Conservation (phyloP, 2,113 vertebrate genomes). For the Empidonax traillii region DNA sequence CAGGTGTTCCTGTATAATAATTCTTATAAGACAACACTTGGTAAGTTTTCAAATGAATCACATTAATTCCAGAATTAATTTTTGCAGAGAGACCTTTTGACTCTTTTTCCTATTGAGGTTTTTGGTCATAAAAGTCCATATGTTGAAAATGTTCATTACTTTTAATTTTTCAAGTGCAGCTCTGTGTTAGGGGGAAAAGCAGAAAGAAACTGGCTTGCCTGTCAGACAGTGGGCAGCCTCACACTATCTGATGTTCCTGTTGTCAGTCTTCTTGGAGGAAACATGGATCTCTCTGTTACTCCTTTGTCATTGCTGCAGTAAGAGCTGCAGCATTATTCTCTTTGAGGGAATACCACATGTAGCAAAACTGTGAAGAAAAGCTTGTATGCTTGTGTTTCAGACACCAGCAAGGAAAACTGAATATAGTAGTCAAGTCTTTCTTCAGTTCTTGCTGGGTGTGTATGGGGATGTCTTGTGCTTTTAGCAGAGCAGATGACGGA, state of each 20-base stretch:
- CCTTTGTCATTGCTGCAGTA: neutral
- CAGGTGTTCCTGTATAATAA: neutral
- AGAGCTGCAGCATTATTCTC: neutral
- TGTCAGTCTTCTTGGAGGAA: neutral
- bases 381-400: neutral
- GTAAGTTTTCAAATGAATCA: constrained; percentile 18
- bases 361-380: neutral
- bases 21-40: neutral
- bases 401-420: neutral
- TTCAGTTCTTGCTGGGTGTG: neutral
- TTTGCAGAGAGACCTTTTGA: neutral
- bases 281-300: neutral
- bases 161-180: neutral
- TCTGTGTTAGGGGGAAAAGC: neutral
- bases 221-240: neutral
- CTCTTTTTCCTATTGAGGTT: neutral
- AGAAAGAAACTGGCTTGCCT: neutral
- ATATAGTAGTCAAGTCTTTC: neutral
- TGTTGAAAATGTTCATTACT: constrained; percentile 3
- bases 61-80: neutral
- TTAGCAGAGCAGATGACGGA: neutral
- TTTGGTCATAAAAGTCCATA: constrained; percentile 27
- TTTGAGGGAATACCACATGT: neutral
- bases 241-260: neutral
- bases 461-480: neutral